A percentile compares a stretch with the other conserved stretches of the same genome.
Evolutionary conservation across 2,797 vertebrate species (phyloP).

Genomic region (Nasua narica): DNA sequence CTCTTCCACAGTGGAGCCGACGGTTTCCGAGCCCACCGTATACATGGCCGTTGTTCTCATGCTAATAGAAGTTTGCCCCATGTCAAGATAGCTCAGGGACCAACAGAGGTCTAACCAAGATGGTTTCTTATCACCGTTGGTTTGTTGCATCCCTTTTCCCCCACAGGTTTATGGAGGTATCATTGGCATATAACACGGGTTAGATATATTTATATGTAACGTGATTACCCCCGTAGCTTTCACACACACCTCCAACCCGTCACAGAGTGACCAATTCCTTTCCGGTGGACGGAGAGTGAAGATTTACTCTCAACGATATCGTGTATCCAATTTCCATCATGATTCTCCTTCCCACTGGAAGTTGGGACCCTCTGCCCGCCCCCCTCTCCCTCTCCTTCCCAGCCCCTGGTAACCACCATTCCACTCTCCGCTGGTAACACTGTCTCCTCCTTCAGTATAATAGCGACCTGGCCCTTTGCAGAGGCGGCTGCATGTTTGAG

Average conservation of each 20-base stretch:
- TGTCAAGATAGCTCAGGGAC: background rate
- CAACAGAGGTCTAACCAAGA: background rate
- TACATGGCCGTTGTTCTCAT: background rate
- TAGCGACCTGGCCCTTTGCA: background rate
- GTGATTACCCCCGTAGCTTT: accelerated
- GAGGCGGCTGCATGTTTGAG: background rate
- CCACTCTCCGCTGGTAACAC: accelerated
- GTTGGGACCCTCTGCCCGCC: accelerated
- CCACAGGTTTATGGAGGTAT: accelerated
- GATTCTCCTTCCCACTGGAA: background rate
- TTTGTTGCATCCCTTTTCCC: accelerated
- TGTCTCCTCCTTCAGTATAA: accelerated
- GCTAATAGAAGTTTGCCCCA: background rate
- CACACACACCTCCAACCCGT: accelerated
- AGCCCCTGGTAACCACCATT: accelerated
- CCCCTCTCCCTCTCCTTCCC: accelerated
- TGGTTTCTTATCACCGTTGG: background rate
- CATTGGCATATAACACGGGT: accelerated
- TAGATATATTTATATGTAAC: background rate
- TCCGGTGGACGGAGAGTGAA: background rate
- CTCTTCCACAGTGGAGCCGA: background rate
- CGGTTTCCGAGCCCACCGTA: background rate
- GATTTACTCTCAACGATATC: accelerated
- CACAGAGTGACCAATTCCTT: accelerated
- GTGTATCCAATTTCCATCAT: accelerated